These are phyloP conservation scores for Erithacus rubecula DNA, from an alignment of 2,797 vertebrate genomes.

Conservation along the genomic window DNA sequence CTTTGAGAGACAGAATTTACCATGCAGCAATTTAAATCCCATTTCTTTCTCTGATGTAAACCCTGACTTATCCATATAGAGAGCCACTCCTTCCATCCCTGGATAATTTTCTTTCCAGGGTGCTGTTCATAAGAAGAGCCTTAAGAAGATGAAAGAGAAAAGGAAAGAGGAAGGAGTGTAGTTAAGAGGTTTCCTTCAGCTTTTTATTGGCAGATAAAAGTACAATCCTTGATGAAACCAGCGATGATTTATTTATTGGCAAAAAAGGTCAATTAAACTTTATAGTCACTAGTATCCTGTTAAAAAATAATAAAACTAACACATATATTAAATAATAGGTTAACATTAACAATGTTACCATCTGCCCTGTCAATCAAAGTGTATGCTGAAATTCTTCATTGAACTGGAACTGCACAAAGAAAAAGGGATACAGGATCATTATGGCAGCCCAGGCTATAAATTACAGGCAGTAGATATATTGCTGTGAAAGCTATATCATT, in stretches of 20 bases:
- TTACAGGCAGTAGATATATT: constrained; percentile 32
- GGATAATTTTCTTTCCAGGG: not conserved
- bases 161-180: not conserved
- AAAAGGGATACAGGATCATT: constrained; percentile 8
- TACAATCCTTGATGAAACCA: not conserved
- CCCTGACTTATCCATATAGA: not conserved
- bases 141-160: constrained; percentile 5
- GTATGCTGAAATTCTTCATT: constrained; percentile 16
- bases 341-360: constrained; percentile 3
- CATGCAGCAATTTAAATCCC: not conserved
- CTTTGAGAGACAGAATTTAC: not conserved
- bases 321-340: constrained; percentile 20
- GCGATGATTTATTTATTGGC: not conserved
- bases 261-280: constrained; percentile 41
- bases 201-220: constrained; percentile 39
- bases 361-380: constrained; percentile 29
- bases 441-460: not conserved
- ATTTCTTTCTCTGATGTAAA: not conserved
- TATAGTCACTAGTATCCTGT: not conserved
- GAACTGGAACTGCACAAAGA: not conserved
- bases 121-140: not conserved
- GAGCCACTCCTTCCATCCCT: not conserved
- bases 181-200: not conserved
- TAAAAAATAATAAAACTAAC: constrained; percentile 37
- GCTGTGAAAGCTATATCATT: constrained; percentile 30